Evolutionary conservation across 2,113 vertebrate species (phyloP).

Genomic region (Vireo altiloquus): DNA sequence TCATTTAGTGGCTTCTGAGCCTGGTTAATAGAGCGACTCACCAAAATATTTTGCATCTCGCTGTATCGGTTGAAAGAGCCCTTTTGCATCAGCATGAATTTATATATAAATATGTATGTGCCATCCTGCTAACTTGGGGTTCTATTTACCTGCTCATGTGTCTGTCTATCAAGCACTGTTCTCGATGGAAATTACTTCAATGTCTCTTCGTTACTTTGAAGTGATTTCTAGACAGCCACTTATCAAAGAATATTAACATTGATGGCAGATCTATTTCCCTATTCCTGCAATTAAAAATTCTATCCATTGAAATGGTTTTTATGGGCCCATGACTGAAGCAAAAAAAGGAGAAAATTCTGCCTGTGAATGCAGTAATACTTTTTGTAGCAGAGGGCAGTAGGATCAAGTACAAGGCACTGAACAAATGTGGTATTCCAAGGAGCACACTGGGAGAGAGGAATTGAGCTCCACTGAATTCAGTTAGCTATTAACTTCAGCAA

Average conservation of each 20-base stretch:
- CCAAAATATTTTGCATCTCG: background rate
- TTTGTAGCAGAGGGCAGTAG: background rate
- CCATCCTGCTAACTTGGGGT: conserved; percentile 22
- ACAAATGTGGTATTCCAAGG: background rate
- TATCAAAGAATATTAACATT: conserved; percentile 41
- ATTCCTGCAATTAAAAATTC: conserved; percentile 45
- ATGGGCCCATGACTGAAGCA: background rate
- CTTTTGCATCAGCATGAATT: conserved; percentile 18
- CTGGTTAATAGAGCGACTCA: background rate
- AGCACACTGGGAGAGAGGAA: background rate
- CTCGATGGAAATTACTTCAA: conserved; percentile 29
- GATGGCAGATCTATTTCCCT: conserved; percentile 22
- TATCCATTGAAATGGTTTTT: background rate
- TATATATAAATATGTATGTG: conserved; percentile 52
- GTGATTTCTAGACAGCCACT: conserved; percentile 55
- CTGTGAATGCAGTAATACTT: background rate
- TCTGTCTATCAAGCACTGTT: conserved; percentile 50
- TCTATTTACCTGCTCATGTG: conserved; percentile 48
- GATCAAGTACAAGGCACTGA: background rate
- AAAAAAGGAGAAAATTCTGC: background rate
- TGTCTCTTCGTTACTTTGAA: conserved; percentile 23
- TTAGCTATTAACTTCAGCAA: background rate
- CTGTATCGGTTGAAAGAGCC: background rate
- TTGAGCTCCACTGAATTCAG: background rate
- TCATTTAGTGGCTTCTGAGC: background rate